A percentile compares a stretch with the other conserved stretches of the same genome.
These are phyloP conservation scores for Megaustenia siamemsis DNA, from an alignment of 2,888 invertebrate species.

Conservation along the genomic window DNA sequence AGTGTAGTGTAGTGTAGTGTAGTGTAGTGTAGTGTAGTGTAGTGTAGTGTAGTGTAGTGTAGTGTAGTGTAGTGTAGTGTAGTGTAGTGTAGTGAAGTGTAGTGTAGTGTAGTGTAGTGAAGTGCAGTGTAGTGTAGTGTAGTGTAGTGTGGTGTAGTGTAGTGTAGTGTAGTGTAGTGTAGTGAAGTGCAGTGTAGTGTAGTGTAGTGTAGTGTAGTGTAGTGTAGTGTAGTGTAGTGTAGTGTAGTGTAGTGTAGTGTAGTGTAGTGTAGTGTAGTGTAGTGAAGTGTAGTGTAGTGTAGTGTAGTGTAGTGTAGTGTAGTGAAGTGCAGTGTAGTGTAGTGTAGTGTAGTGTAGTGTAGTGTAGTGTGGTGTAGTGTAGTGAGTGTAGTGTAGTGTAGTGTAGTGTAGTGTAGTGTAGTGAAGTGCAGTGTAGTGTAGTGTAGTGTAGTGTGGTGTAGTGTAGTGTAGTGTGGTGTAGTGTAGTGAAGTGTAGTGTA, in stretches of 20 bases:
- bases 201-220: slow-evolving; percentile 21
- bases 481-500: slow-evolving; percentile 14
- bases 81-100: background rate
- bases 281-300: slow-evolving; percentile 6
- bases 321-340: too few relatives aligned
- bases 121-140: background rate
- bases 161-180: slow-evolving; percentile 11
- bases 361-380: too few relatives aligned
- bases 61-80: background rate
- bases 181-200: background rate
- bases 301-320: slow-evolving; percentile 27
- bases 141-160: background rate
- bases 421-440: background rate
- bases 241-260: slow-evolving; percentile 11
- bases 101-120: background rate
- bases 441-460: slow-evolving; percentile 22
- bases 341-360: slow-evolving; percentile 18
- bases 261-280: slow-evolving; percentile 23
- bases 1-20: background rate
- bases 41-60: background rate
- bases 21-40: background rate
- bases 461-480: slow-evolving; percentile 19
- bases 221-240: slow-evolving; percentile 17
- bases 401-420: slow-evolving; percentile 14
- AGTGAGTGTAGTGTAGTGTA: too few relatives aligned